Base-by-base conservation (phyloP, 2,888 invertebrate genomes). In the Augiades crinisus region DNA sequence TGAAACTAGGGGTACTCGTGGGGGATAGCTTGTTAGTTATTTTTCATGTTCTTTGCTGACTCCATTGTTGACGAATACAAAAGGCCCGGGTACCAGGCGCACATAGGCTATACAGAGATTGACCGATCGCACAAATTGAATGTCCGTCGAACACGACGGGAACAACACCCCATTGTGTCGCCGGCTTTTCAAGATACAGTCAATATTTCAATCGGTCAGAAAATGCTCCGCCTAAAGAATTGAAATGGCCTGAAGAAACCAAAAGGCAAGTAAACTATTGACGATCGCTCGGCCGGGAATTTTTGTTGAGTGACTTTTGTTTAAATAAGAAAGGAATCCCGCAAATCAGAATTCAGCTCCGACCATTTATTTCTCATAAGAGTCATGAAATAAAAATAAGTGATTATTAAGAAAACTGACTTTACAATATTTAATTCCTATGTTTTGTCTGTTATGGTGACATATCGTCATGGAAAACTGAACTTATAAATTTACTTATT, bases 81-180 rank as follows among this genome's bases (percentile, higher is more conserved):
- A 75, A 71, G 80, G 62, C 57, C 53, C 55, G 67, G 68, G 68
- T 61, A 79, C 83, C 72, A 78, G 78, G 81, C 72, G 63, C 68
- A 67, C 76, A 81, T 70, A 69, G 67, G 65, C 72, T 69, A 72
- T 72, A 70, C 64, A 75, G 78, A 78, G 81, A 82, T 82, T 82
- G 83, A 81, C 83, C 78, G 83, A 78, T 81, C 79, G 79, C 70
- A 76, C 81, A 84, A 86, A 86, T 86, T 86, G 84, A 84, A 84
- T 79, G 78, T 78, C 77, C 75, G 72, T 70, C 70, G 78, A 73
- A 79, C 78, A 79, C 70, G 72, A 65, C 65, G 66, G 70, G 72
- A 54, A 75, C 75, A 72, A 73, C 72, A 69, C 63, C 63, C 74
- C 62, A 79, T 86, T 85, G 84, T 83, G 67, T 72, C 60, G 62